These are phyloP conservation scores for Adelphocoris suturalis DNA, from an alignment of 2,888 invertebrate species.

Conservation along the genomic window DNA sequence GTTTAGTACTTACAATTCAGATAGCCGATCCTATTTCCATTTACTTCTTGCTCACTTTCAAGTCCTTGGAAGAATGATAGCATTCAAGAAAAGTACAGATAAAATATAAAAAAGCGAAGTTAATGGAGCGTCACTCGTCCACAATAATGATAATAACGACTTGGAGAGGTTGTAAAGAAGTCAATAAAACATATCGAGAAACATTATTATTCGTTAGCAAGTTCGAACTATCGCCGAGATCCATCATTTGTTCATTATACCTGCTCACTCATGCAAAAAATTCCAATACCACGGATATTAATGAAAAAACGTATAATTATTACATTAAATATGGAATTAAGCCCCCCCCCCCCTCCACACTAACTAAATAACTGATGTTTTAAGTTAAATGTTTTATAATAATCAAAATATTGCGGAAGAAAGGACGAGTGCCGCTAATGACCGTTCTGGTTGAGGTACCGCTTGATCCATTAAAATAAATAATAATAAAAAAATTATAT, in stretches of 20 bases:
- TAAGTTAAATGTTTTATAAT: too few species aligned
- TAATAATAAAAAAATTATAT: too few species aligned
- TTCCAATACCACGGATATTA: background rate
- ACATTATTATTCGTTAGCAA: slow-evolving; percentile 4
- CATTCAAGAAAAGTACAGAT: slow-evolving; percentile 30
- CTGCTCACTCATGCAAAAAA: background rate
- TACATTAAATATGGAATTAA: too few species aligned
- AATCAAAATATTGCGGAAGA: too few species aligned
- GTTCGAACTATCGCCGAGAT: background rate
- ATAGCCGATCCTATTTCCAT: background rate
- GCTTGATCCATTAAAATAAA: too few species aligned
- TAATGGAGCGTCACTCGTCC: background rate
- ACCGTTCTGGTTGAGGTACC: too few species aligned
- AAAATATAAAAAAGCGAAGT: slow-evolving; percentile 15
- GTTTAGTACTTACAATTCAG: background rate
- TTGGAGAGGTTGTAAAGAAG: background rate
- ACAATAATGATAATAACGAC: slow-evolving; percentile 32
- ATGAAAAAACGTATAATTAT: too few species aligned
- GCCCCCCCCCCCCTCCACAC: too few species aligned
- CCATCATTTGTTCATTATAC: slow-evolving; percentile 6
- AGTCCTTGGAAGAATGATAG: slow-evolving; percentile 31
- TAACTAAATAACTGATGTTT: too few species aligned
- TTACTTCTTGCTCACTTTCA: slow-evolving; percentile 4
- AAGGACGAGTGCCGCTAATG: too few species aligned
- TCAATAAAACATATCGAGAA: slow-evolving; percentile 25